Percentiles rank a stretch among this genome's conserved stretches.
These are phyloP conservation scores for Malaclemys terrapin DNA, from an alignment of 2,113 vertebrate genomes.

Conservation along the genomic window DNA sequence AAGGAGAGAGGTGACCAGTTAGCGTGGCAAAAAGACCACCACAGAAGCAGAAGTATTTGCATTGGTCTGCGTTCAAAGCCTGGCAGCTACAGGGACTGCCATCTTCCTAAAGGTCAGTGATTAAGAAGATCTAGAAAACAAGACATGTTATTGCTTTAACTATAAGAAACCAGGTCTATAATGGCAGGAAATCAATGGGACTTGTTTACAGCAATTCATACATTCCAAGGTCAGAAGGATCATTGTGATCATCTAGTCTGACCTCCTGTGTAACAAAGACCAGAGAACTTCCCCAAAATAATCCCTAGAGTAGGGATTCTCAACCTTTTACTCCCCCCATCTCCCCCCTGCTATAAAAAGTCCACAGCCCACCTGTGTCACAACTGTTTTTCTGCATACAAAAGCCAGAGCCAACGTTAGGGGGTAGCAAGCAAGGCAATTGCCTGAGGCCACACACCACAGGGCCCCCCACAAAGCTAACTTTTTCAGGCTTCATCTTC, in stretches of 20 bases:
- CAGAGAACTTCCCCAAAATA: not conserved
- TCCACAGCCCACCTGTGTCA: no score
- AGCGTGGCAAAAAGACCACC: not conserved
- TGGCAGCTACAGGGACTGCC: not conserved
- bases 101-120: not conserved
- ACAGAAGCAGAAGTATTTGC: not conserved
- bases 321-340: no score
- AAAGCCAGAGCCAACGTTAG: no score
- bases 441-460: no score
- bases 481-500: no score
- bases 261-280: no score
- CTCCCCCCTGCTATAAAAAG: no score
- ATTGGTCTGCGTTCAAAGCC: not conserved
- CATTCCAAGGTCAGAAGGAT: not conserved
- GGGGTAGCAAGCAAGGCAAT: no score
- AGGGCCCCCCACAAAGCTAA: no score
- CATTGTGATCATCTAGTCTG: not conserved
- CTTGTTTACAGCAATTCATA: rapidly evolving
- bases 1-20: not conserved
- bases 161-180: not conserved
- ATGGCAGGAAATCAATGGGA: not conserved
- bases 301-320: not conserved
- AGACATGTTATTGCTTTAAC: not conserved
- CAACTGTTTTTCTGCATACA: no score
- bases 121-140: not conserved